phyloP scores from a whole-genome alignment of 2,888 invertebrate species.

The Sarcophaga subvicina region DNA sequence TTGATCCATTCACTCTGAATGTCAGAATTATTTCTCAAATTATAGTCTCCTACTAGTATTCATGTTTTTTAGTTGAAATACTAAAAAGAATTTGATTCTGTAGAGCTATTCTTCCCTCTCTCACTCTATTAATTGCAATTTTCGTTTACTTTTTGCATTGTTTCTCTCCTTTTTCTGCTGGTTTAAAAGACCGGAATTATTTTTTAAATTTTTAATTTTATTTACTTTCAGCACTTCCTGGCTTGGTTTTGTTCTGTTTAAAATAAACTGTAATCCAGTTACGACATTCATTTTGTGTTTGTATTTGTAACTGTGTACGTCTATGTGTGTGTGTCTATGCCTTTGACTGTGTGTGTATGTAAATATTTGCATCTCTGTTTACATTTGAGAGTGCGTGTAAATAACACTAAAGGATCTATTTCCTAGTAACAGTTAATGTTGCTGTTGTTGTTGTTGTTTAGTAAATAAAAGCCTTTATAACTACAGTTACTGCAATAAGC shows the following conservation, averaged over 20 bases:
- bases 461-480: conserved; percentile 74
- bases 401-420: conserved; percentile 36
- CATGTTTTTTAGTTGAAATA: too few species aligned
- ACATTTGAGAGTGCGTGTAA: conserved; percentile 21
- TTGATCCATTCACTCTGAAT: too few species aligned
- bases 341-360: neutral
- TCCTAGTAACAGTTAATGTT: conserved; percentile 9
- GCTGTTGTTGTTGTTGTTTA: conserved; percentile 70
- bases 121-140: neutral
- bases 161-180: neutral
- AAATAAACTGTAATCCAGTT: conserved; percentile 2
- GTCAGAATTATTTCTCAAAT: too few species aligned
- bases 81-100: too few species aligned
- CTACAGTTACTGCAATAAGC: conserved; percentile 69
- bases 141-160: neutral
- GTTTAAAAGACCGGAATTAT: neutral
- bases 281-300: neutral
- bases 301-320: neutral
- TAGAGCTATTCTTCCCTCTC: neutral
- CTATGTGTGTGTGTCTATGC: neutral
- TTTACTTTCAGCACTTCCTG: conserved; percentile 27
- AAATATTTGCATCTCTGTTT: neutral
- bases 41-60: too few species aligned
- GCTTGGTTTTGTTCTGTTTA: neutral
- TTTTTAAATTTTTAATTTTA: conserved; percentile 26